Percentiles rank a stretch among this genome's conserved stretches.
Conservation (phyloP, 2,888 invertebrate genomes). For the Napeogenes sylphis region DNA sequence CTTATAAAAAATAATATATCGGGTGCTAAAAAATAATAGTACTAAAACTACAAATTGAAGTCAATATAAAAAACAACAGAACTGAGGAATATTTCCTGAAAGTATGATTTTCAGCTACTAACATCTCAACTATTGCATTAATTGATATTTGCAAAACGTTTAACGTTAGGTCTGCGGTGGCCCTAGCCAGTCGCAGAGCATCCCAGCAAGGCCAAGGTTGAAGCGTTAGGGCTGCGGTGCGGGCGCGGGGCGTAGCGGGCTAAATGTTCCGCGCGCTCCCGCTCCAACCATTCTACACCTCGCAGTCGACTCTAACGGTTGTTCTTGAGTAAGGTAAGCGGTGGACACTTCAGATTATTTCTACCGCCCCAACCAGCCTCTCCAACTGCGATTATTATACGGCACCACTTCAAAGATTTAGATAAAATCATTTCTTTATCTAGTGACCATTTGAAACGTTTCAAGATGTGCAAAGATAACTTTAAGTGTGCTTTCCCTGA, state of each 20-base stretch:
- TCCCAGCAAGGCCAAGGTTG: constrained; percentile 74
- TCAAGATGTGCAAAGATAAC: constrained; percentile 67
- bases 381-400: constrained; percentile 39
- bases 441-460: constrained; percentile 57
- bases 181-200: constrained; percentile 45
- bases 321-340: constrained; percentile 77
- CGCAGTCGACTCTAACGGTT: constrained; percentile 78
- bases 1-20: too few species aligned
- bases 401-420: constrained; percentile 42
- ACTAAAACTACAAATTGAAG: too few species aligned
- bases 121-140: background rate
- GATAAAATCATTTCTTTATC: constrained; percentile 41
- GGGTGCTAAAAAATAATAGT: too few species aligned
- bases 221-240: constrained; percentile 61
- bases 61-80: too few species aligned
- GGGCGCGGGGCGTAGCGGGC: constrained; percentile 70
- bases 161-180: constrained; percentile 41
- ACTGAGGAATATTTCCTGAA: background rate
- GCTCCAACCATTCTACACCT: constrained; percentile 75
- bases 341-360: constrained; percentile 57
- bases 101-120: background rate
- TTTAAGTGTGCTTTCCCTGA: constrained; percentile 60
- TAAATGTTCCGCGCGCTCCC: constrained; percentile 73
- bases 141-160: constrained; percentile 31
- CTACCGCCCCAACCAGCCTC: constrained; percentile 39